Base-by-base conservation (phyloP, 2,113 vertebrate genomes). In the Riparia riparia region DNA sequence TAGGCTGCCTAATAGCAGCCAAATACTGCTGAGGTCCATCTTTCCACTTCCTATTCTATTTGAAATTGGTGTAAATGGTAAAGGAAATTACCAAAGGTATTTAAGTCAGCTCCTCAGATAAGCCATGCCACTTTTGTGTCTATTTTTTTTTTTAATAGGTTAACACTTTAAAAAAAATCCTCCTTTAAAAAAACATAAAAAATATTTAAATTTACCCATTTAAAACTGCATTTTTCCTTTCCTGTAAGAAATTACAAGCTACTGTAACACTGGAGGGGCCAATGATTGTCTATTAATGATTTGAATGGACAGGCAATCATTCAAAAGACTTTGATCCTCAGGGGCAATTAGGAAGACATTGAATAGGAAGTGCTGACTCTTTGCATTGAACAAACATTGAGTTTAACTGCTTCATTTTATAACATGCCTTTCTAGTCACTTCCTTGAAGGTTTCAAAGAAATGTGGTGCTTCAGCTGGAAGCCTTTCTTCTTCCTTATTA, bases 311-410 rank as follows among this genome's bases (percentile, higher is more conserved):
- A 79, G 42, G 80, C 87, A 83, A 44, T 93, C 95, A 63, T 61
- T 89, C 8, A 50, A 47, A 90, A 95, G 87, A 66, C 87, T 95
- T 96, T 94, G 90, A 96, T 96, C 92, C 63, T 80, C 45, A 29
- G 79, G 47, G 74, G 53, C 94, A 90, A 81, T 94, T 93, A 94
- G 65, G 76, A 57, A 86, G 89, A 79, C 80, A 47, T 51, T 94
- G 92, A 94, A 88, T 86, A 57, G 53, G 85, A 97, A 97, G 91
- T 86, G 89, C 93, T 95, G 90, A 89, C 65, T 50, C 90, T 90
- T 80, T 79, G 60, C 74, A 51, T 81, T 94, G 82, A 91, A 56
- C 77, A 91, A 93, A 93, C 92, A 92, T 49, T 86, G 83, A 84
- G 61, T 89, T 94, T 86, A 94, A 93, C 92, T 71, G 34, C 91